A percentile compares a stretch with the other conserved stretches of the same genome.
phyloP scores from a whole-genome alignment of 2,888 invertebrate genomes.

The Pristionchus arcanus region DNA sequence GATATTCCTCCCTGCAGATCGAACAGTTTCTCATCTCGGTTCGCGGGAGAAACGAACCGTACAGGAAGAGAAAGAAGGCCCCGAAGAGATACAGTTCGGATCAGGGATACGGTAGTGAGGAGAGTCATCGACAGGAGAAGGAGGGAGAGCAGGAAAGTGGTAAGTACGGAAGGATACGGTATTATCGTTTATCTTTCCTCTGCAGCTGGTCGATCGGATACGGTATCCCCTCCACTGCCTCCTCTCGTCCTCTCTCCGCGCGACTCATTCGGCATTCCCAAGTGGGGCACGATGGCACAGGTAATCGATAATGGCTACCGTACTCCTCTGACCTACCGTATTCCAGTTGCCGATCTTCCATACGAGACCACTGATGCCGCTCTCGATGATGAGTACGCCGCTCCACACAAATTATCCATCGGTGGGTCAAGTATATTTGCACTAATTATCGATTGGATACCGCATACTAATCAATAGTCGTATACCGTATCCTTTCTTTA shows the following conservation, averaged over 20 bases:
- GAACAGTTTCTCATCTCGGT: neutral
- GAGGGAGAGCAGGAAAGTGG: neutral
- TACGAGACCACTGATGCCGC: constrained; percentile 17
- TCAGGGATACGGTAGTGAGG: constrained; percentile 51
- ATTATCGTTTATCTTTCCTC: neutral
- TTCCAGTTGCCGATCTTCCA: constrained; percentile 42
- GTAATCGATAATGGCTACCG: neutral
- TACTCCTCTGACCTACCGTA: neutral
- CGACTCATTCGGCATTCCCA: constrained; percentile 29
- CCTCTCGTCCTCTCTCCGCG: constrained; percentile 4
- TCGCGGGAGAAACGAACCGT: neutral
- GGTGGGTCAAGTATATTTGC: neutral
- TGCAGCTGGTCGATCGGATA: neutral
- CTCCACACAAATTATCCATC: neutral
- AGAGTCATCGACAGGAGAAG: constrained; percentile 10
- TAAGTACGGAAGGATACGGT: neutral
- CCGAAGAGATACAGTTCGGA: constrained; percentile 35
- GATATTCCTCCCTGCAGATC: neutral
- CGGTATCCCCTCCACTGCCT: neutral
- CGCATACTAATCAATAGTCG: neutral
- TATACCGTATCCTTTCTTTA: neutral
- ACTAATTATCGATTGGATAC: neutral
- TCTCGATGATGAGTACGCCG: neutral
- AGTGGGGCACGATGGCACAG: constrained; percentile 21
- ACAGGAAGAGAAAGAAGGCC: neutral